Conservation (phyloP, 2,113 vertebrate species). For the Sinocyclocheilus anshuiensis region DNA sequence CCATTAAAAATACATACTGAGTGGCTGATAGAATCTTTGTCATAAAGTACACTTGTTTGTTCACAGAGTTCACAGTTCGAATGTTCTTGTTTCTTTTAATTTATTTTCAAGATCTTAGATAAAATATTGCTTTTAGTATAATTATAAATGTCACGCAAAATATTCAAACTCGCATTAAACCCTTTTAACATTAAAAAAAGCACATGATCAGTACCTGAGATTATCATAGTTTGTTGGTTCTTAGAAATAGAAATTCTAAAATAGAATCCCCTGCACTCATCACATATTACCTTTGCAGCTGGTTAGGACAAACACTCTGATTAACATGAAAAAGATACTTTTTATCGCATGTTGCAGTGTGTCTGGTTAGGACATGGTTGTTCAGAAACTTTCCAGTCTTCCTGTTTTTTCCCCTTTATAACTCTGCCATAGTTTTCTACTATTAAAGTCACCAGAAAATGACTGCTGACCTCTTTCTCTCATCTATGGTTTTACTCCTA, state of each 20-base stretch:
- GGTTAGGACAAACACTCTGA: not conserved
- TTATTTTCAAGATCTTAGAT: too few relatives aligned
- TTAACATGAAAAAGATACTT: not conserved
- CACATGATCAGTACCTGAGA: not conserved
- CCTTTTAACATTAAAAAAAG: too few relatives aligned
- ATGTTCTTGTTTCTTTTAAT: too few relatives aligned
- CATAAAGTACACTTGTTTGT: too few relatives aligned
- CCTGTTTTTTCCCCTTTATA: conserved; percentile 10
- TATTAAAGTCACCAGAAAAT: conserved; percentile 50
- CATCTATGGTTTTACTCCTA: conserved; percentile 25
- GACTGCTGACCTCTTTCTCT: conserved; percentile 28
- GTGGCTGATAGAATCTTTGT: too few relatives aligned
- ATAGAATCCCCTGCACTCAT: not conserved
- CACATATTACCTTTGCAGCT: not conserved
- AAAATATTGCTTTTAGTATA: too few relatives aligned
- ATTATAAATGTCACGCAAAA: too few relatives aligned
- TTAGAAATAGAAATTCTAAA: not conserved
- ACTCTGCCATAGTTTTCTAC: conserved; percentile 40
- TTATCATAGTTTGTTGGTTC: not conserved
- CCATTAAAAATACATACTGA: too few relatives aligned
- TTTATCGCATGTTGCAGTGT: not conserved
- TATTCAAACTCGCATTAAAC: too few relatives aligned
- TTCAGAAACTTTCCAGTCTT: conserved; percentile 22
- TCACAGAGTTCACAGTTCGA: too few relatives aligned
- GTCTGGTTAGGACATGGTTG: not conserved